Conservation (phyloP, 2,888 invertebrate species). For the Fabriciana adippe region DNA sequence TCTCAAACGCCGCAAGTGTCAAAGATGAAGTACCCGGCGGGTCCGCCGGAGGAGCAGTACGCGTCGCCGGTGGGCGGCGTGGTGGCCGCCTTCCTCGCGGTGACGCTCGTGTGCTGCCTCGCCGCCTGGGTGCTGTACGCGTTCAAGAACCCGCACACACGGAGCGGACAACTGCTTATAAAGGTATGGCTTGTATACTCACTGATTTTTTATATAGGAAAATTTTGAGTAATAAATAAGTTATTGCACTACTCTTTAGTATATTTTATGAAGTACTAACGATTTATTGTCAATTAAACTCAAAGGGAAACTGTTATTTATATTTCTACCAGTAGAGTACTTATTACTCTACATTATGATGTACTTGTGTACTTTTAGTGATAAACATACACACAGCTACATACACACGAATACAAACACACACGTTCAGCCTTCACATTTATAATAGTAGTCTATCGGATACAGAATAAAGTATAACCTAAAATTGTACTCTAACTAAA, state of each 20-base stretch:
- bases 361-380: background rate
- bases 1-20: constrained; percentile 25
- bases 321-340: no score
- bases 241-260: no score
- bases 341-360: background rate
- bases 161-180: constrained; percentile 97
- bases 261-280: no score
- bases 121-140: constrained; percentile 95
- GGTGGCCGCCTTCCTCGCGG: constrained; percentile 86
- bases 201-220: background rate
- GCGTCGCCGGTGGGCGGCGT: constrained; percentile 63
- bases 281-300: no score
- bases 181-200: constrained; percentile 84
- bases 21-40: constrained; percentile 19
- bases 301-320: no score
- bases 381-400: background rate
- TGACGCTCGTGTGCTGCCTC: constrained; percentile 85
- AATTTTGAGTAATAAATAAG: background rate
- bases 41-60: constrained; percentile 21
- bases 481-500: no score
- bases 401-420: background rate
- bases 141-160: constrained; percentile 97
- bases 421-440: background rate
- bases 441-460: no score
- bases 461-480: no score